phyloP scores from a whole-genome alignment of 2,113 vertebrate genomes.

The Eudyptes chrysolophus region DNA sequence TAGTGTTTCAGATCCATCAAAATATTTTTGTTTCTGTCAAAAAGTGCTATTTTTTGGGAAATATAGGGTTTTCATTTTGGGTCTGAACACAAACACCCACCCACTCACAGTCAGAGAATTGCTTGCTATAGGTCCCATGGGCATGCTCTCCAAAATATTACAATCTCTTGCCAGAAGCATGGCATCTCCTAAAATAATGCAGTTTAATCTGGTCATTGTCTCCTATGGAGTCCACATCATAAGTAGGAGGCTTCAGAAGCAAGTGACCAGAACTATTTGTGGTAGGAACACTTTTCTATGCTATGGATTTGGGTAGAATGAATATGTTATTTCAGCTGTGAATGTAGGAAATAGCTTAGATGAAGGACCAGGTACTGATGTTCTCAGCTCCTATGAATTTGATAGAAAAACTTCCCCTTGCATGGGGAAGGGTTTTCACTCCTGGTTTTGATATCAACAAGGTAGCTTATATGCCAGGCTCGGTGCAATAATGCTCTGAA shows the following conservation, averaged over 20 bases:
- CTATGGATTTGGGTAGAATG: neutral
- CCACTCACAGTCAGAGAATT: neutral
- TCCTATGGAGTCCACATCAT: neutral
- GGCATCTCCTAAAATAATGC: neutral
- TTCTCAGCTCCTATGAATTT: neutral
- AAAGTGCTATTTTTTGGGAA: neutral
- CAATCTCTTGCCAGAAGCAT: neutral
- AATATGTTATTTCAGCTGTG: neutral
- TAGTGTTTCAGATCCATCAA: neutral
- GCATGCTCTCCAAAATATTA: neutral
- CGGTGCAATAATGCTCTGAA: neutral
- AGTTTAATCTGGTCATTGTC: neutral
- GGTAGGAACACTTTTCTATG: neutral
- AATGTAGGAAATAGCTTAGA: neutral
- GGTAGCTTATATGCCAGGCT: neutral
- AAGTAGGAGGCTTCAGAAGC: neutral
- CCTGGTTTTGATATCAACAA: neutral
- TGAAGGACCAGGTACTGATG: neutral
- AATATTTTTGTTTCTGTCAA: slow-evolving; percentile 29
- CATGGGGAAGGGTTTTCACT: neutral
- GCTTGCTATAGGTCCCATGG: neutral
- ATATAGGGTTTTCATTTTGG: neutral
- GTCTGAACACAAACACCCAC: slow-evolving; percentile 15
- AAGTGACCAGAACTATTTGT: neutral
- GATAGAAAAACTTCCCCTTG: neutral